Percentiles rank a stretch among this genome's conserved stretches.
phyloP scores from a whole-genome alignment of 2,113 vertebrate species.

The Epinephelus cyanopodus region DNA sequence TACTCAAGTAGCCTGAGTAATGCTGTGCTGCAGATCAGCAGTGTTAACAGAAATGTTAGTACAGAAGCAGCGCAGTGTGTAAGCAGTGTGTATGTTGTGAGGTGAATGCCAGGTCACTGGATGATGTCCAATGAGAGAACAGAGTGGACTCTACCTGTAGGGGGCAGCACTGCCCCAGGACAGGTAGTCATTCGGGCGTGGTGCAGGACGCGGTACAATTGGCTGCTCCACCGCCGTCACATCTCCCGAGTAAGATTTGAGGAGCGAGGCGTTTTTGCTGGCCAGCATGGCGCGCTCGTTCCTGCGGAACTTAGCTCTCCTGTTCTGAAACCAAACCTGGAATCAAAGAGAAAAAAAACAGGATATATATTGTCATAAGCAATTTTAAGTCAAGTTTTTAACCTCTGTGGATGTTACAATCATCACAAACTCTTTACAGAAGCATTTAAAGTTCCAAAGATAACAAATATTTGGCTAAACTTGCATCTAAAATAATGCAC shows the following conservation, averaged over 20 bases:
- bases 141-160: conserved; percentile 89
- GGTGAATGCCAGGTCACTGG: neutral
- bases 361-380: neutral
- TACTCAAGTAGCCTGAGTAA: too few relatives aligned
- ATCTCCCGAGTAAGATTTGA: conserved; percentile 97
- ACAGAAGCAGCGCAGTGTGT: neutral
- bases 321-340: conserved; percentile 99
- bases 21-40: neutral
- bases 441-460: neutral
- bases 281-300: conserved; percentile 98
- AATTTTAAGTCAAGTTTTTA: neutral
- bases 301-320: conserved; percentile 96
- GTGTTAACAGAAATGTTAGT: neutral
- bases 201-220: conserved; percentile 95
- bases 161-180: conserved; percentile 96
- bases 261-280: conserved; percentile 97
- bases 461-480: neutral
- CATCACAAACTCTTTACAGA: neutral
- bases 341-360: neutral
- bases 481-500: neutral
- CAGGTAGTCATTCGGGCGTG: conserved; percentile 95
- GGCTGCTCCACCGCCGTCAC: conserved; percentile 97
- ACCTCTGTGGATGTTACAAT: neutral
- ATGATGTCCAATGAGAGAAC: neutral
- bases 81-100: conserved; percentile 5